Evolutionary conservation across 2,797 vertebrate genomes (phyloP), one percentile per base, ranked within the genome.

Genomic region (Pachyuromys duprasi): DNA sequence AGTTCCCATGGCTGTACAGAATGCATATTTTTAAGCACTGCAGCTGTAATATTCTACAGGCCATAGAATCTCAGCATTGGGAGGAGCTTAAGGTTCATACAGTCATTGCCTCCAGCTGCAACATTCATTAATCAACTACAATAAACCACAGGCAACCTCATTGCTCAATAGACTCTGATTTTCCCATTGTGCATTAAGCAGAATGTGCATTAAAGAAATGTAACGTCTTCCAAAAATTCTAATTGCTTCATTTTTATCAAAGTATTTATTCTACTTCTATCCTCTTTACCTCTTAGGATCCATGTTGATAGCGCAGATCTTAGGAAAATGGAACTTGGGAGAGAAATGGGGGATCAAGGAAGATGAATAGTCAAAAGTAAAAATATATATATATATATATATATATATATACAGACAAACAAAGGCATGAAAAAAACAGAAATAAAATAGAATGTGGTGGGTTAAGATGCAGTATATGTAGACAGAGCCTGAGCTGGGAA

Each of bases 21-120:
- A 92, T 14, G 57, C 26, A 78, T 53, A 65, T 67, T 55, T 95
- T 9, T 31, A 93, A 97, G 76, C 75, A 79, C 53, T 45, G 72
- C n/a, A 89, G 49, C 86, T 91, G 14, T 74, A 55, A 67, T 81
- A 91, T 13, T 91, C 93, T 75, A 86, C 24, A 92, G 93, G 90
- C 28, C 80, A 76, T 79, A 79, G 76, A 86, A 90, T 75, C 49
- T 82, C 70, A 88, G 72, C 22, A 42, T 12, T 93, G 86, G 65
- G 57, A 74, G 33, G 55, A 91, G 20, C 31, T 87, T 67, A 49
- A 69, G 91, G 60, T 86, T 88, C 81, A 95, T 90, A 63, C 14
- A 75, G 80, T 82, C 75, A 84, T 69, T 92, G 45, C 82, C 92
- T 95, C 95, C 93, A 96, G 93, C 88, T 97, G 90, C 78, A 96